phyloP scores from a whole-genome alignment of 2,797 vertebrate genomes.

The Emys orbicularis region DNA sequence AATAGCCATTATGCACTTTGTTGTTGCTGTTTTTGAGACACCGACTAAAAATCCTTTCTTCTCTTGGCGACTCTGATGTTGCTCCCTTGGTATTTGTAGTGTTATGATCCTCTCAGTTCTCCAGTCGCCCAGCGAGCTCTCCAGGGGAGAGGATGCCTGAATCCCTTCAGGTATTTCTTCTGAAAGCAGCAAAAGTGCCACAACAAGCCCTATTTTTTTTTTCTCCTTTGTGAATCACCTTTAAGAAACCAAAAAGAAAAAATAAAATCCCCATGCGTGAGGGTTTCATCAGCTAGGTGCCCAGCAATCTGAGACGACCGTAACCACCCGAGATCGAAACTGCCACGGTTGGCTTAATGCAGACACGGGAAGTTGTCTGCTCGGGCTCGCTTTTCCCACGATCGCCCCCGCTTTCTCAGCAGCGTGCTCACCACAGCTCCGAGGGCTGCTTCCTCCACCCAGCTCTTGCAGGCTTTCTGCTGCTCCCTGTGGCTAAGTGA shows the following conservation, averaged over 20 bases:
- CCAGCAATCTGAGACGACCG: not conserved
- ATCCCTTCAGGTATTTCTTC: not conserved
- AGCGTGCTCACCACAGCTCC: not conserved
- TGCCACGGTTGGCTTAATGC: rapidly evolving
- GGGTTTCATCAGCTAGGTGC: not conserved
- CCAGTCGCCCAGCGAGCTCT: not conserved
- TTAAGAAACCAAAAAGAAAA: not conserved
- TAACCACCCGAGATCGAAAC: not conserved
- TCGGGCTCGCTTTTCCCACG: conserved; percentile 1
- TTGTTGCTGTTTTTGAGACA: not conserved
- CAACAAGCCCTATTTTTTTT: not conserved
- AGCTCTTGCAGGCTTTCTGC: not conserved
- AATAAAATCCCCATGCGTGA: rapidly evolving
- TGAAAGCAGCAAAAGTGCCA: not conserved
- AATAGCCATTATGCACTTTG: not conserved
- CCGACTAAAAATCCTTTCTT: not conserved
- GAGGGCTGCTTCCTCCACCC: not conserved
- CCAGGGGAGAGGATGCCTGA: not conserved
- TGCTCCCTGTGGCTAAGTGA: not conserved
- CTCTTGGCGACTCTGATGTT: not conserved
- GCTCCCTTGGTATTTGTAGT: not conserved
- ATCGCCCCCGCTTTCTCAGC: not conserved
- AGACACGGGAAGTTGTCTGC: conserved; percentile 19
- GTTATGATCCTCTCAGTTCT: not conserved
- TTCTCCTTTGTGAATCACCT: not conserved